Evolutionary conservation across 1,140 invertebrate genomes (phyloP).

Genomic region (Polypedilum pembai): DNA sequence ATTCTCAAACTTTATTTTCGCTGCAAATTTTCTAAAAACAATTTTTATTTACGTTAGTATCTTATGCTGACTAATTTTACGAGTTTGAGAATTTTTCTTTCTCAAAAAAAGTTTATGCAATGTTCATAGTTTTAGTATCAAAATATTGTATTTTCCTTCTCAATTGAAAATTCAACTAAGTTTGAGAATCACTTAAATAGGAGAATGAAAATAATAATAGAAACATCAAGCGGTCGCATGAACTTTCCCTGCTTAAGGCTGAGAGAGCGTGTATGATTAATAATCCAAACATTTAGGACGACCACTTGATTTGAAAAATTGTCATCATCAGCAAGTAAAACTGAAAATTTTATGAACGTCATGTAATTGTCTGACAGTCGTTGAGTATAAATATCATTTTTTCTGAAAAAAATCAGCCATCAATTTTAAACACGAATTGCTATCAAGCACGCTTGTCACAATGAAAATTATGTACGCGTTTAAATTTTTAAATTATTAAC

Average conservation of each 20-base stretch:
- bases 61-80: too few species aligned
- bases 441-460: constrained; percentile 2
- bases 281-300: not conserved
- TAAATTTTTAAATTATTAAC: not conserved
- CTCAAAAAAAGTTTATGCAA: too few species aligned
- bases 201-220: not conserved
- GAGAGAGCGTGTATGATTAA: not conserved
- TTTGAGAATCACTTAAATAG: too few species aligned
- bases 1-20: too few species aligned
- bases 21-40: too few species aligned
- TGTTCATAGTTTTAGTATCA: too few species aligned
- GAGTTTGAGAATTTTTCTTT: too few species aligned
- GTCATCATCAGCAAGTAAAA: not conserved
- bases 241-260: not conserved
- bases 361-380: not conserved
- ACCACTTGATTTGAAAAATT: not conserved
- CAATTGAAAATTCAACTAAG: too few species aligned
- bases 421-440: not conserved
- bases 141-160: too few species aligned
- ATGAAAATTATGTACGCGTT: not conserved
- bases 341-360: not conserved
- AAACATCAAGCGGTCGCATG: constrained; percentile 1
- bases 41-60: too few species aligned
- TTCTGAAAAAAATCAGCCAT: not conserved
- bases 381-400: not conserved